Base-by-base conservation (phyloP, 2,888 invertebrate species). In the Ephialtes manifestator region DNA sequence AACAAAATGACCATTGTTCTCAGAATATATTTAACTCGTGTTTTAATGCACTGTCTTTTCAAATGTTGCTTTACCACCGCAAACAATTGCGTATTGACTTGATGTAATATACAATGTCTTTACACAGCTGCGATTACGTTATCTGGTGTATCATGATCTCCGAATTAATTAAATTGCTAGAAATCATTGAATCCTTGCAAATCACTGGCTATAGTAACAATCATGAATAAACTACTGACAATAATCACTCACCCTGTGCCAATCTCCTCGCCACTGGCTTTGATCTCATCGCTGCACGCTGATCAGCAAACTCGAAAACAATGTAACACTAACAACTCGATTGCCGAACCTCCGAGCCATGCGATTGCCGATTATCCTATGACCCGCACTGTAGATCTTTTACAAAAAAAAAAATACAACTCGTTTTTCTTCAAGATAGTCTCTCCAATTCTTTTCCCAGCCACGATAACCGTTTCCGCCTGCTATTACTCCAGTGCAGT, bases 181-280 rank as follows among this genome's bases (percentile, higher is more conserved):
- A 18, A 63, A 63, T n/a, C 31, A 4, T 15, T 7, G 7, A 31
- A n/a, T 24, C 10, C 13, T 20, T 3, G 8, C 24, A 0, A 55
- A 58, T 58, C 58, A 4, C 58, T 5, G 18, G 4, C 51, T 5
- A 15, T 4, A 5, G 15, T 79, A 60, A 24, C 39, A 63, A 51
- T 18, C 71, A 55, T 46, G 55, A 63, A 77, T 10, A 55, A 63
- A 35, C 31, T 13, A n/a, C 63, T 7, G 51, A 18, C 28, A n/a
- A 74, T 46, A 60, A 55, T 48, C 24, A 92, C 96, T 95, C 94
- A 96, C 96, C 96, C 95, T 96, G 96, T 94, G 96, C 95, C 89
- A 96, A 95, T 94, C 96, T 96, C 94, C 96, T 95, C 90, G 96
- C 96, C 90, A 96, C 96, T 92, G 96, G 96, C 94, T 96, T 96